Percentiles rank a stretch among this genome's conserved stretches.
These are phyloP conservation scores for Baryphthengus martii DNA, from an alignment of 2,113 vertebrate species.

Conservation along the genomic window DNA sequence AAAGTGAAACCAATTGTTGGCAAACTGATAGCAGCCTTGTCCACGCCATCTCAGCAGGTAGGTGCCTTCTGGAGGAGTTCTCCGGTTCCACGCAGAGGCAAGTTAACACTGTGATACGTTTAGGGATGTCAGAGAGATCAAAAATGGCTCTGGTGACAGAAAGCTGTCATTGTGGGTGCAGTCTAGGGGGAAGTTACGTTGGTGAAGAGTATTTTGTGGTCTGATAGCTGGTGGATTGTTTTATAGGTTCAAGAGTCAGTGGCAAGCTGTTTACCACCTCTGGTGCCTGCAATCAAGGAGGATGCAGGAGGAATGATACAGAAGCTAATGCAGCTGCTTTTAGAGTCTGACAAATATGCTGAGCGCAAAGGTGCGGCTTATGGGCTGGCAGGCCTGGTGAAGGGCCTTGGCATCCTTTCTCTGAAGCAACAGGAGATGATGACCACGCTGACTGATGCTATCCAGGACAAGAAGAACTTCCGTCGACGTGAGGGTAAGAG, in stretches of 20 bases:
- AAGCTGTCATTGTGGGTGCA: not conserved
- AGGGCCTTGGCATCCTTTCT: slow-evolving; percentile 94
- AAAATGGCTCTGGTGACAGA: not conserved
- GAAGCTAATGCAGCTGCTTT: slow-evolving; percentile 90
- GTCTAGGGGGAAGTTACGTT: not conserved
- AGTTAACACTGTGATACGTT: not conserved
- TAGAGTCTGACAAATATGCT: slow-evolving; percentile 96
- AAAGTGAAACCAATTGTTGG: slow-evolving; percentile 98
- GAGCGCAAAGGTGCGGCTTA: slow-evolving; percentile 95
- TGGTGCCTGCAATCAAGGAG: slow-evolving; percentile 95
- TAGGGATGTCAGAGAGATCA: not conserved
- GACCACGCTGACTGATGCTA: slow-evolving; percentile 91
- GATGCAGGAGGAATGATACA: slow-evolving; percentile 93
- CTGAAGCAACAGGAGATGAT: slow-evolving; percentile 99
- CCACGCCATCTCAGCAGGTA: slow-evolving; percentile 97
- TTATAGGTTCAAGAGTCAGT: slow-evolving; percentile 95
- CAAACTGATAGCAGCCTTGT: slow-evolving; percentile 94
- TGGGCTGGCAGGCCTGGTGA: slow-evolving; percentile 93
- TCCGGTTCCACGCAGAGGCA: not conserved
- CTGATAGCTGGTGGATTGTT: not conserved
- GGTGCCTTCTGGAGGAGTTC: slow-evolving; percentile 62
- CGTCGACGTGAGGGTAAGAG: slow-evolving; percentile 89
- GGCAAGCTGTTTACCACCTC: slow-evolving; percentile 91
- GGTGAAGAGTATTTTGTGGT: not conserved
- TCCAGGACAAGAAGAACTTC: slow-evolving; percentile 99